Evolutionary conservation across 2,888 invertebrate genomes (phyloP).

Genomic region (Silvanus unidentatus): DNA sequence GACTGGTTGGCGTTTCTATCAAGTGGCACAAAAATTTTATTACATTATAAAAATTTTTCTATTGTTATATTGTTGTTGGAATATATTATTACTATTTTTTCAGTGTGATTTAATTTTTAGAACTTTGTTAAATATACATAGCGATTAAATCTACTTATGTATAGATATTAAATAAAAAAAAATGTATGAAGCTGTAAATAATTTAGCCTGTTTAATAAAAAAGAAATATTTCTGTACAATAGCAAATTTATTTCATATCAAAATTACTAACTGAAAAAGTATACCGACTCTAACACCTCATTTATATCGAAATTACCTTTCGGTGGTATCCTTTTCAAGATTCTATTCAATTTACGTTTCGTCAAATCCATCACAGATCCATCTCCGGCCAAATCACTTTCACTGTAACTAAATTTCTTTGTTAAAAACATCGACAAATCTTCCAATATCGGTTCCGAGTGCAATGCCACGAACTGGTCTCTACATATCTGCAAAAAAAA

Average conservation of each 20-base stretch:
- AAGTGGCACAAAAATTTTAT: no score
- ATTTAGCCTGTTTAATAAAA: conserved; percentile 2
- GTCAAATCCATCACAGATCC: conserved; percentile 51
- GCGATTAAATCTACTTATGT: no score
- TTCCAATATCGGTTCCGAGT: conserved; percentile 87
- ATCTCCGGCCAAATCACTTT: conserved; percentile 39
- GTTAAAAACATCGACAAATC: conserved; percentile 72
- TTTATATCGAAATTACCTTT: conserved; percentile 73
- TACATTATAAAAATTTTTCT: no score
- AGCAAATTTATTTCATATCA: neutral
- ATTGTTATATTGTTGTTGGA: no score
- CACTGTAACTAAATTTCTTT: conserved; percentile 59
- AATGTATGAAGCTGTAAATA: conserved; percentile 7
- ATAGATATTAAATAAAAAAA: no score
- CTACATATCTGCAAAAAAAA: conserved; percentile 71
- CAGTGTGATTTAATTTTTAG: no score
- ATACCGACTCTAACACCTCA: conserved; percentile 69
- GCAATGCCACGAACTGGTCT: conserved; percentile 96
- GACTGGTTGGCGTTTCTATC: no score
- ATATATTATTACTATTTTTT: no score
- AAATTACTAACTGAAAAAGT: conserved; percentile 72
- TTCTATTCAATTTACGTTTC: conserved; percentile 57
- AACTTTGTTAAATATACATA: no score
- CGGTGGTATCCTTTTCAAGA: conserved; percentile 59
- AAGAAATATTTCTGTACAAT: conserved; percentile 1